A percentile compares a stretch with the other conserved stretches of the same genome.
These are phyloP conservation scores for Trachymyrmex septentrionalis DNA, from an alignment of 1,140 invertebrate genomes.

Conservation along the genomic window DNA sequence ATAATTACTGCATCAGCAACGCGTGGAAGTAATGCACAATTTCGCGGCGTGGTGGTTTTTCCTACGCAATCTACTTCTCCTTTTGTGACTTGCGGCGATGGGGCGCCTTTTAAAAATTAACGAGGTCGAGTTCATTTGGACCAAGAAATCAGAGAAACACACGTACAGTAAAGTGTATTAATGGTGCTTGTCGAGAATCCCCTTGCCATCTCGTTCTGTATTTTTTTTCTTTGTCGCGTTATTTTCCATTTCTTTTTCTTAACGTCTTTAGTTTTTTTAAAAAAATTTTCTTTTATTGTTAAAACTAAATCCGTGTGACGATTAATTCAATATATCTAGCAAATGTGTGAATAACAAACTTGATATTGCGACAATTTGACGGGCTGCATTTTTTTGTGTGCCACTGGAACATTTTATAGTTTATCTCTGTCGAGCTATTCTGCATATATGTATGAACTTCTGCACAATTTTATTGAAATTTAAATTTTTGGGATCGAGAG, in stretches of 20 bases:
- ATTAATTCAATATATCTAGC: background rate
- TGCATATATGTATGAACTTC: background rate
- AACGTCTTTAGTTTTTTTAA: background rate
- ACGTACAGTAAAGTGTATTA: conserved; percentile 53
- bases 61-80: background rate
- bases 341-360: background rate
- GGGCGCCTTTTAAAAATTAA: conserved; percentile 67
- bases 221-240: background rate
- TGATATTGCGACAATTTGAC: background rate
- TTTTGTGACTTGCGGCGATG: conserved; percentile 10
- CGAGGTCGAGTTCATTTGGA: conserved; percentile 60
- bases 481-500: conserved; percentile 31
- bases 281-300: background rate
- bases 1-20: conserved; percentile 58
- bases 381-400: background rate
- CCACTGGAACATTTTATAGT: background rate
- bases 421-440: background rate
- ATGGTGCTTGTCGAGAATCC: conserved; percentile 21
- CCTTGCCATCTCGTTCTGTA: background rate
- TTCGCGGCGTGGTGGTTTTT: background rate
- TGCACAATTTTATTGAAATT: conserved; percentile 41
- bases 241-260: background rate
- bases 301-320: background rate
- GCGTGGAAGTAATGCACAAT: conserved; percentile 63
- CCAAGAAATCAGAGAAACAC: conserved; percentile 13